Conservation (phyloP, 2,113 vertebrate species). For the Ifrita kowaldi region DNA sequence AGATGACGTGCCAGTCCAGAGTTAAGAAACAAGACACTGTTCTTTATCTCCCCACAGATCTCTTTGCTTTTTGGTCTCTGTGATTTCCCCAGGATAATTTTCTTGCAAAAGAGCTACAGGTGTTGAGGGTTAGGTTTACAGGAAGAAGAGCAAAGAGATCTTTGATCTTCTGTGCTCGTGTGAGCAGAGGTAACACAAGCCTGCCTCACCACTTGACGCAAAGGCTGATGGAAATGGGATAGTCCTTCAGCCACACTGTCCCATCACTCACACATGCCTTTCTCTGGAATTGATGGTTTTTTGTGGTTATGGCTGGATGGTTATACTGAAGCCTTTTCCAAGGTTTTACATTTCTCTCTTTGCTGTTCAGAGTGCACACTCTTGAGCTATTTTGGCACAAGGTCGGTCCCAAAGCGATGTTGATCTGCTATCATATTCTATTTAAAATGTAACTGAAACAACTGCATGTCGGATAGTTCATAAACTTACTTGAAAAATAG, state of each 20-base stretch:
- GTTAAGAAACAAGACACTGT: neutral
- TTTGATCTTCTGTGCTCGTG: fast-evolving
- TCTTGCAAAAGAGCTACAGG: neutral
- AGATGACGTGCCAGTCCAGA: neutral
- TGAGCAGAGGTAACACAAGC: neutral
- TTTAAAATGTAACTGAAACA: neutral
- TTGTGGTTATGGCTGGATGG: neutral
- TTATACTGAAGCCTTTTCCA: neutral
- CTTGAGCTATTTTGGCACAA: neutral
- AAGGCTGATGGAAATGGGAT: neutral
- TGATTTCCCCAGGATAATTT: neutral
- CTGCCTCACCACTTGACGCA: neutral
- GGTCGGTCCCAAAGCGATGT: neutral
- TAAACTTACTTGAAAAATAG: neutral
- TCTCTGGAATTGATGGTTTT: neutral
- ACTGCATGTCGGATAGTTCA: neutral
- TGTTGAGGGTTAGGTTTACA: neutral
- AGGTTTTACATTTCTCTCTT: neutral
- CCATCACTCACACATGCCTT: neutral
- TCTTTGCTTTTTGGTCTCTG: neutral
- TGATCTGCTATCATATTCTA: neutral
- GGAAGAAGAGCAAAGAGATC: neutral
- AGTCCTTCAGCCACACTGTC: neutral
- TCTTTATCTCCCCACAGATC: neutral
- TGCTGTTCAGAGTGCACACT: neutral